Conservation (phyloP, 2,797 vertebrate genomes). For the Gorsachius magnificus region DNA sequence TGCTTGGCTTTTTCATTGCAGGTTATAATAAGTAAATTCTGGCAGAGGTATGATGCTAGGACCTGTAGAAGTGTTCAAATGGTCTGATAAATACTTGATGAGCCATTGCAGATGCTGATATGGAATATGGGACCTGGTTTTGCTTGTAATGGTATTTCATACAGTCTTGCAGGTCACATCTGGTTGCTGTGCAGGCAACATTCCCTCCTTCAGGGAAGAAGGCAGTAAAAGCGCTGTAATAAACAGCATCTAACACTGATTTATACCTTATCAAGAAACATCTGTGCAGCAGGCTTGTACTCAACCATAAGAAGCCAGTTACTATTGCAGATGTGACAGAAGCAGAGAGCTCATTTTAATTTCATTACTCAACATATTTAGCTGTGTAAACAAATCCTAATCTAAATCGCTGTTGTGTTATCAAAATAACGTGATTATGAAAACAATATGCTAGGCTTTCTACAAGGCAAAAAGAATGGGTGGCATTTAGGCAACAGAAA, state of each 20-base stretch:
- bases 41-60: not conserved
- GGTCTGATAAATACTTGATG: constrained; percentile 69
- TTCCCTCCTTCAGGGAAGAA: constrained; percentile 32
- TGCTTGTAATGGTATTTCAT: constrained; percentile 5
- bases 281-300: constrained; percentile 45
- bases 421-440: constrained; percentile 32
- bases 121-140: not conserved
- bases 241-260: constrained; percentile 47
- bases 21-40: constrained; percentile 45
- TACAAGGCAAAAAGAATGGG: not conserved
- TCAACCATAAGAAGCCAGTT: constrained; percentile 21
- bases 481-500: not conserved
- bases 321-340: constrained; percentile 61
- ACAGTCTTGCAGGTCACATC: constrained; percentile 49
- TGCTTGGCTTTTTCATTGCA: constrained; percentile 36
- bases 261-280: constrained; percentile 59
- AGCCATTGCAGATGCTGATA: constrained; percentile 38
- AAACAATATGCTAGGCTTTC: constrained; percentile 38
- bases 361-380: constrained; percentile 63
- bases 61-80: not conserved
- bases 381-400: constrained; percentile 62
- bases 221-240: constrained; percentile 10
- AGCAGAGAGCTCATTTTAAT: constrained; percentile 46
- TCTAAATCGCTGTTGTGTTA: constrained; percentile 54
- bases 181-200: constrained; percentile 35